These are phyloP conservation scores for Atethmia centrago DNA, from an alignment of 2,888 invertebrate genomes.

Conservation along the genomic window DNA sequence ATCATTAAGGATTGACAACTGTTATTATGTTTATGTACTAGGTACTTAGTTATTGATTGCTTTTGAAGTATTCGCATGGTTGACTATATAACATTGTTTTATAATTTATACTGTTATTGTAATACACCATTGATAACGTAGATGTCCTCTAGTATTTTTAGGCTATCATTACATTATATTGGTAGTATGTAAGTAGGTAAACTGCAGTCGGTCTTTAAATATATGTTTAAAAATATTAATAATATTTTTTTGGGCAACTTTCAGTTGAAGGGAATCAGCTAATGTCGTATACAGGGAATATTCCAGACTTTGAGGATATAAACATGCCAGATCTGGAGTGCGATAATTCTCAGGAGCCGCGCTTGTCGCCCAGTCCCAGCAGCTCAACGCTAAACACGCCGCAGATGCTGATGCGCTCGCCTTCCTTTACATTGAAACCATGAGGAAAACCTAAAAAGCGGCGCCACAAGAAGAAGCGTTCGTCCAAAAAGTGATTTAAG, in stretches of 20 bases:
- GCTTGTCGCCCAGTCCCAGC: constrained; percentile 73
- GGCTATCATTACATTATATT: constrained; percentile 29
- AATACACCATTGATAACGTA: constrained; percentile 40
- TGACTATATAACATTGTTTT: constrained; percentile 44
- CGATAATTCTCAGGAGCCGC: constrained; percentile 79
- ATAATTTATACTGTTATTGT: constrained; percentile 43
- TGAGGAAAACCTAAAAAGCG: constrained; percentile 70
- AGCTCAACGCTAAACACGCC: constrained; percentile 85
- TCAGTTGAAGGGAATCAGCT: constrained; percentile 90
- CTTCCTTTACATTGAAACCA: constrained; percentile 77
- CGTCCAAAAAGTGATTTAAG: constrained; percentile 45
- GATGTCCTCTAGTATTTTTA: constrained; percentile 39
- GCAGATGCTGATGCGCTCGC: constrained; percentile 79
- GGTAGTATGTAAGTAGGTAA: constrained; percentile 57
- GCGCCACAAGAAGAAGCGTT: constrained; percentile 63
- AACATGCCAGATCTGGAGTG: constrained; percentile 84
- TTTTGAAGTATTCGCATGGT: constrained; percentile 60
- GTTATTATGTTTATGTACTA: constrained; percentile 52
- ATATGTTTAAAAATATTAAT: constrained; percentile 59
- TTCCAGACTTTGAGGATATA: constrained; percentile 90
- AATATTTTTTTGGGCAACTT: constrained; percentile 78
- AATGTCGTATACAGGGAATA: constrained; percentile 90
- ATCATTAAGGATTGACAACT: constrained; percentile 40
- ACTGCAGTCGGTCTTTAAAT: constrained; percentile 56
- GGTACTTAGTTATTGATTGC: constrained; percentile 46